Evolutionary conservation across 2,113 vertebrate species (phyloP).

Genomic region (Hypomesus transpacificus): DNA sequence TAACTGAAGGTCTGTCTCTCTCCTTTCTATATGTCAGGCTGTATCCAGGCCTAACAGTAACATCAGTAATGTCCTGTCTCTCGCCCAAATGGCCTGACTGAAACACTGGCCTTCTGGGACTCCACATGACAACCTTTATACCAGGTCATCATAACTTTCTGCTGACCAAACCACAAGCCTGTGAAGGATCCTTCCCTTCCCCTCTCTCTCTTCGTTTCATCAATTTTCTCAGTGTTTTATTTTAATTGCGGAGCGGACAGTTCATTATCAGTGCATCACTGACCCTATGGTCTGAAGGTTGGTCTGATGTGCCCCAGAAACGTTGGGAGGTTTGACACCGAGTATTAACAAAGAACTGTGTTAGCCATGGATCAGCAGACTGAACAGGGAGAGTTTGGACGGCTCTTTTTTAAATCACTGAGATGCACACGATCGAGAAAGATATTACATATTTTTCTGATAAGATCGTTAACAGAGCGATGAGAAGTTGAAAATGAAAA

Average conservation of each 20-base stretch:
- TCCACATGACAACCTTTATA: slow-evolving; percentile 31
- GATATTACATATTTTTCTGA: background rate
- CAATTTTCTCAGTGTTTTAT: slow-evolving; percentile 65
- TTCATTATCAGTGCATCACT: slow-evolving; percentile 69
- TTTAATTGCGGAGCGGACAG: slow-evolving; percentile 72
- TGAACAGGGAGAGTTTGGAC: background rate
- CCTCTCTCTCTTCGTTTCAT: slow-evolving; percentile 28
- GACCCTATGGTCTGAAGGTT: slow-evolving; percentile 67
- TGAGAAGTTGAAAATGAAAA: background rate
- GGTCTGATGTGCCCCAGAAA: slow-evolving; percentile 48
- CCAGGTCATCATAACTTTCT: slow-evolving; percentile 26
- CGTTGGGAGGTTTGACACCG: background rate
- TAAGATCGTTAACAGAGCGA: background rate
- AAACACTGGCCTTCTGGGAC: slow-evolving; percentile 17
- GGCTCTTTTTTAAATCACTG: background rate
- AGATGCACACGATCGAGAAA: background rate
- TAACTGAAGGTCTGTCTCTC: too few relatives aligned
- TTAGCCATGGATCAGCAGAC: too few relatives aligned
- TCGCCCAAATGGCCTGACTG: slow-evolving; percentile 15
- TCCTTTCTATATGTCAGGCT: background rate
- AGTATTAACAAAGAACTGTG: too few relatives aligned
- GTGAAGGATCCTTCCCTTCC: slow-evolving; percentile 28
- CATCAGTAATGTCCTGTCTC: slow-evolving; percentile 26
- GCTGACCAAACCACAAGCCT: slow-evolving; percentile 49
- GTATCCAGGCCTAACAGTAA: slow-evolving; percentile 23